Evolutionary conservation across 1,140 invertebrate species (phyloP).

Genomic region (Rhopalosiphum padi): DNA sequence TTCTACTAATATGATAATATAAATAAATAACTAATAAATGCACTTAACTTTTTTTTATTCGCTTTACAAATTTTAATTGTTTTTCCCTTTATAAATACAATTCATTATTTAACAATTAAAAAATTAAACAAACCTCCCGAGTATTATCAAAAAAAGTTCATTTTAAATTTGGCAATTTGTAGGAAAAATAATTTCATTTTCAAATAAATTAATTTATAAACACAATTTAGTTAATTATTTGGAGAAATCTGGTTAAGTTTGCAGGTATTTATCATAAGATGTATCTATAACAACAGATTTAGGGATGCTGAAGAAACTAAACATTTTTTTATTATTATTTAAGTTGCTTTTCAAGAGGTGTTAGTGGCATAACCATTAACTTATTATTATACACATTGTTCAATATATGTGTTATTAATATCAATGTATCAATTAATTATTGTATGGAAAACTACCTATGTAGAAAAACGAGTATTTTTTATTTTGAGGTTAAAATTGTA

Average conservation of each 20-base stretch:
- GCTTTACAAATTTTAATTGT: neutral
- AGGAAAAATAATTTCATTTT: neutral
- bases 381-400: neutral
- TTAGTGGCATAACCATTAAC: neutral
- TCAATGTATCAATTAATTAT: neutral
- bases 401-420: neutral
- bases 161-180: neutral
- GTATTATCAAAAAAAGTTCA: neutral
- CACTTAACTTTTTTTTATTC: neutral
- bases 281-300: conserved; percentile 11
- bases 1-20: neutral
- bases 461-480: neutral
- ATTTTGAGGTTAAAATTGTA: neutral
- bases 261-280: neutral
- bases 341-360: neutral
- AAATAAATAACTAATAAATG: neutral
- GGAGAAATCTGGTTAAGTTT: conserved; percentile 1
- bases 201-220: neutral
- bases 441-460: too few relatives aligned
- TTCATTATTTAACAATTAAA: neutral
- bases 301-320: neutral
- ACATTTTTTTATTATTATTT: neutral
- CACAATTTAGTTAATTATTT: conserved; percentile 15
- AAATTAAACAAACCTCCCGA: neutral
- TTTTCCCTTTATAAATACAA: neutral